Percentiles rank a stretch among this genome's conserved stretches.
Evolutionary conservation across 2,797 vertebrate species (phyloP).

Genomic region (Sarcophilus harrisii): DNA sequence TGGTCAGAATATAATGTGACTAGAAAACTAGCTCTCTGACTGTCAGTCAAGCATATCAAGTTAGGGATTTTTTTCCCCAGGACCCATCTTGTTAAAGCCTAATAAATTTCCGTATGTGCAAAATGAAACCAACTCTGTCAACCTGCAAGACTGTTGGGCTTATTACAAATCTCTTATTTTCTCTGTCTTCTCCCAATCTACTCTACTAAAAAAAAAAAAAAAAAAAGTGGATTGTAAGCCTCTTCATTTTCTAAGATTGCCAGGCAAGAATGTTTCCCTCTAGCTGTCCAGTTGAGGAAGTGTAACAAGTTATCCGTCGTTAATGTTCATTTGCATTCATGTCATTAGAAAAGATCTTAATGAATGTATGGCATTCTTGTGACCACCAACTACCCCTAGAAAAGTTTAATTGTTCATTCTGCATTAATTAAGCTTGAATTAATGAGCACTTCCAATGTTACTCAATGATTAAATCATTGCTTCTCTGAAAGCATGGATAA

Average conservation of each 20-base stretch:
- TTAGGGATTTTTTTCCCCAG: not conserved
- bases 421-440: constrained; percentile 84
- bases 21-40: not conserved
- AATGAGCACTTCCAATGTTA: constrained; percentile 83
- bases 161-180: constrained; percentile 53
- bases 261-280: not conserved
- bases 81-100: not conserved
- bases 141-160: constrained; percentile 3
- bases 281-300: constrained; percentile 15
- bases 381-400: constrained; percentile 67
- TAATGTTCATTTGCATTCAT: constrained; percentile 70
- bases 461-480: constrained; percentile 79
- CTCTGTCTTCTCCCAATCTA: constrained; percentile 17
- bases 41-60: not conserved
- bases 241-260: constrained; percentile 12
- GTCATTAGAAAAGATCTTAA: constrained; percentile 64
- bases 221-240: constrained; percentile 33
- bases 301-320: constrained; percentile 59
- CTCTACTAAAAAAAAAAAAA: constrained; percentile 26
- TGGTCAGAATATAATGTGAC: not conserved
- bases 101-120: not conserved
- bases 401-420: constrained; percentile 81
- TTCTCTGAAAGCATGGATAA: constrained; percentile 79
- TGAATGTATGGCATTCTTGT: constrained; percentile 66
- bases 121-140: not conserved